A percentile compares a stretch with the other conserved stretches of the same genome.
phyloP scores from a whole-genome alignment of 2,797 vertebrate genomes.

The Chrysocyon brachyurus region DNA sequence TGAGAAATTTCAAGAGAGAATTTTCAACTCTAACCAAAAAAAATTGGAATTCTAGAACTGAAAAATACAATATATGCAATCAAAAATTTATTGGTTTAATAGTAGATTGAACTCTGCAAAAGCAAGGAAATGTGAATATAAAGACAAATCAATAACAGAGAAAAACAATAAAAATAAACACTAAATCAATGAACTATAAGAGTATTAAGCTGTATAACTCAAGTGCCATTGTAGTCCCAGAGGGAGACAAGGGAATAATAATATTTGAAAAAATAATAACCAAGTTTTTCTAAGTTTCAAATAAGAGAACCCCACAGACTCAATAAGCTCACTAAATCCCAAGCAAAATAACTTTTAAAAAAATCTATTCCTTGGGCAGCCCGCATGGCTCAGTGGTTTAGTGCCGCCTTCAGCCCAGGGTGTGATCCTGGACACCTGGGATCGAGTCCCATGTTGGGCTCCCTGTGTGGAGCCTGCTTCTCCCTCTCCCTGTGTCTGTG shows the following conservation, averaged over 20 bases:
- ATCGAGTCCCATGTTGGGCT: no score
- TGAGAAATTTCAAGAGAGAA: neutral
- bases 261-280: neutral
- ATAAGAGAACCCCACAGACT: neutral
- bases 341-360: neutral
- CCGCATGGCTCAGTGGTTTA: no score
- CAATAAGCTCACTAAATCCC: neutral
- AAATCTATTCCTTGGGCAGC: no score
- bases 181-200: neutral
- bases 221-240: neutral
- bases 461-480: no score
- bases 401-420: no score
- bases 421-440: no score
- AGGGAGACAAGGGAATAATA: neutral
- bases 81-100: neutral
- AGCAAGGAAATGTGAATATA: neutral
- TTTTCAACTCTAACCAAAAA: neutral
- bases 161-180: neutral
- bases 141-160: neutral
- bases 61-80: neutral
- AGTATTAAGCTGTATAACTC: neutral
- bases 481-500: no score
- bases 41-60: neutral
- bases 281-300: neutral
- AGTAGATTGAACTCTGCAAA: neutral